These are phyloP conservation scores for Brotula barbata DNA, from an alignment of 2,797 vertebrate genomes.

Conservation along the genomic window DNA sequence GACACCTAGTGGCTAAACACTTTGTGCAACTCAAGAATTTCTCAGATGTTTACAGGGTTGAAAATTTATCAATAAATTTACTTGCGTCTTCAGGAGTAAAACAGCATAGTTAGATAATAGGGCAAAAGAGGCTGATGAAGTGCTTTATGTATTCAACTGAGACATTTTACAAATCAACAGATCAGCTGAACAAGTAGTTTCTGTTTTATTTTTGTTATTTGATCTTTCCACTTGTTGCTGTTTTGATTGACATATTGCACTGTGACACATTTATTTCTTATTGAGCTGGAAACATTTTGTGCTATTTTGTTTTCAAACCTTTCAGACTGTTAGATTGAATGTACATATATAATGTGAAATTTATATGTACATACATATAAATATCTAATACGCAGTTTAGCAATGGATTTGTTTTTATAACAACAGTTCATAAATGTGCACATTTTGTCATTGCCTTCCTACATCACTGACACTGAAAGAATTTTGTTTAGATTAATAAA, in stretches of 20 bases:
- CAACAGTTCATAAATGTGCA: background rate
- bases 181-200: constrained; percentile 12
- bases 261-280: constrained; percentile 19
- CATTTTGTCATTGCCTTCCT: constrained; percentile 1
- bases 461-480: background rate
- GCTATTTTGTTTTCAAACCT: constrained; percentile 19
- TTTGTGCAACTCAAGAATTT: background rate
- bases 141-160: too few species aligned
- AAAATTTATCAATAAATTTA: too few species aligned
- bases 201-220: constrained; percentile 24
- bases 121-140: too few species aligned
- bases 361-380: constrained; percentile 23
- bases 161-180: constrained; percentile 24
- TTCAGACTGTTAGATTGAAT: constrained; percentile 13
- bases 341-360: constrained; percentile 43
- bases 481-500: too few species aligned
- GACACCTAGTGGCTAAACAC: constrained; percentile 12
- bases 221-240: constrained; percentile 25
- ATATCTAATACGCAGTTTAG: constrained; percentile 20
- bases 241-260: constrained; percentile 36
- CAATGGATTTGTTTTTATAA: background rate
- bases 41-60: too few species aligned
- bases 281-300: constrained; percentile 26
- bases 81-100: too few species aligned
- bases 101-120: too few species aligned